Evolutionary conservation across 2,888 invertebrate species (phyloP), one percentile per base, ranked within the genome.

Genomic region (Epiblema foenella): DNA sequence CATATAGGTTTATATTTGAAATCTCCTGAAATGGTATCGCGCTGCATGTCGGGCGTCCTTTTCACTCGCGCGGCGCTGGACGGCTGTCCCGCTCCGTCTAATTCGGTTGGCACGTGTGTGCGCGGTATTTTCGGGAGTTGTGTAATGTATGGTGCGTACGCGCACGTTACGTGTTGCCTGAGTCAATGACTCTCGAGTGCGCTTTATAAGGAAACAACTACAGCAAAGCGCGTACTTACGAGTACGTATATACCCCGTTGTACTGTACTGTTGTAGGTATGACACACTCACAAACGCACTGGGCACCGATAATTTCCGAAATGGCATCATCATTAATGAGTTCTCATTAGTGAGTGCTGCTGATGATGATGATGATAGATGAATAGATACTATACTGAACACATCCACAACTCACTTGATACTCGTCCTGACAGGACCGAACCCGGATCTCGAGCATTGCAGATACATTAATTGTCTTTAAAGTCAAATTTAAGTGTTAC

Each of bases 1-100:
- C 66, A n/a, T 66, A 62, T 71, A 62, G 37, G 71, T 71, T 71
- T 71, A 70, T 56, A 51, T 71, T 67, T 62, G 56, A 57, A 67
- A 71, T 67, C 66, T 83, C 90, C 91, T 83, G 90, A 90, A 90
- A 89, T 88, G 91, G 91, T 84, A 81, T 82, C 86, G 85, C 79
- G 87, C 77, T 90, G 89, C 89, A 89, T 78, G 79, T 76, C 52
- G 75, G 74, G 77, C 72, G 74, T 89, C 88, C 76, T 83, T 63
- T 65, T 88, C 81, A 69, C 20, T 39, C 80, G 11, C 74, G 42
- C 1, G 24, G 33, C 17, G n/a, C 67, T 52, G 15, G 66, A 49
- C 54, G 24, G 70, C 51, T 67, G 73, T 88, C 87, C 76, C 81
- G 75, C 72, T 88, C 82, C 73, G 17, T 75, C 78, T 80, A 81